phyloP scores from a whole-genome alignment of 1,140 invertebrate species.

The Galleria mellonella region DNA sequence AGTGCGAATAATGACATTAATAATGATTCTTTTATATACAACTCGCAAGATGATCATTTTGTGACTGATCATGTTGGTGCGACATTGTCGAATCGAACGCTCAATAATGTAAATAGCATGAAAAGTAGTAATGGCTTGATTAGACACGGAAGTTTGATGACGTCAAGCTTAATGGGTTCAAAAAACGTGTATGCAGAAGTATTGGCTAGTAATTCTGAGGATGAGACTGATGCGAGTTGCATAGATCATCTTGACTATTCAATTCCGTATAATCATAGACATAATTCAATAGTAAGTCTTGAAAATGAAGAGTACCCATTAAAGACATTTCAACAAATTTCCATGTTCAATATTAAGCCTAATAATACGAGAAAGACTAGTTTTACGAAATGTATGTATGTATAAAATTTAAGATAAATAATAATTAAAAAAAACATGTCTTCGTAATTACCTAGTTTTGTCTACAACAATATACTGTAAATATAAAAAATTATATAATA shows the following conservation, averaged over 20 bases:
- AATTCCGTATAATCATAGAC: conserved; percentile 68
- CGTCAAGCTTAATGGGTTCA: conserved; percentile 70
- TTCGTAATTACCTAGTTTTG: conserved; percentile 44
- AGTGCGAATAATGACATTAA: conserved; percentile 71
- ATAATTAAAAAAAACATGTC: conserved; percentile 1
- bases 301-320: conserved; percentile 66
- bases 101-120: conserved; percentile 63
- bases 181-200: conserved; percentile 68
- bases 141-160: conserved; percentile 67
- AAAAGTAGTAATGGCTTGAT: conserved; percentile 62
- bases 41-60: conserved; percentile 88
- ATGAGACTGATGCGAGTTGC: conserved; percentile 68
- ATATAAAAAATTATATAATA: conserved; percentile 5
- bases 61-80: conserved; percentile 80
- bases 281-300: conserved; percentile 70
- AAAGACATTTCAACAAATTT: conserved; percentile 61
- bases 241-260: conserved; percentile 61
- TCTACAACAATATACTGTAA: conserved; percentile 25
- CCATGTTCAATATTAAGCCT: conserved; percentile 59
- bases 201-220: conserved; percentile 67
- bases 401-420: neutral
- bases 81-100: conserved; percentile 71
- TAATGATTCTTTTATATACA: conserved; percentile 91
- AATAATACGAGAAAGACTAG: conserved; percentile 68
- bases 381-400: conserved; percentile 51